phyloP scores from a whole-genome alignment of 1,140 invertebrate species.

The Drosophila melanica region DNA sequence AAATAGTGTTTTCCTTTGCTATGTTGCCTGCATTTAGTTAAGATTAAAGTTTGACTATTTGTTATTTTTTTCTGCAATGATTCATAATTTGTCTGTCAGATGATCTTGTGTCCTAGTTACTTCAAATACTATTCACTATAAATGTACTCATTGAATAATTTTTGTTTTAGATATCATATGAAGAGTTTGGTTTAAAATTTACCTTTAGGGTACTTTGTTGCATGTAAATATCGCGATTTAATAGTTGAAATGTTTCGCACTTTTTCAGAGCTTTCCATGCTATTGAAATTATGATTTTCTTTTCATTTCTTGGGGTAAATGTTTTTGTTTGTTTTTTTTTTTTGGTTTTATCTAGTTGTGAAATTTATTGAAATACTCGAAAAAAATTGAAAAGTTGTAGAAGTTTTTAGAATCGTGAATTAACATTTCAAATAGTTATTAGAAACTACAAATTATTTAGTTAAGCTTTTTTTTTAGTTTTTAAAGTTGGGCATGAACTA shows the following conservation, averaged over 20 bases:
- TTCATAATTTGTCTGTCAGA: conserved; percentile 16
- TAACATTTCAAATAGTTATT: background rate
- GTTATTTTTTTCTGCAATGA: conserved; percentile 39
- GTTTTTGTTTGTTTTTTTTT: conserved; percentile 2
- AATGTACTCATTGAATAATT: conserved; percentile 51
- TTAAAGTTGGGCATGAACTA: conserved; percentile 33
- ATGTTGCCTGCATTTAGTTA: conserved; percentile 37
- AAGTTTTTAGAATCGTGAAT: background rate
- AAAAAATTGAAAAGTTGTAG: background rate
- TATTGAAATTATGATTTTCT: conserved; percentile 8
- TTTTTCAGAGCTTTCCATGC: conserved; percentile 5
- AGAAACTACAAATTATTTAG: conserved; percentile 12
- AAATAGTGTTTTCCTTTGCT: conserved; percentile 63
- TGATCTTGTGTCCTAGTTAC: conserved; percentile 49
- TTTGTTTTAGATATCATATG: conserved; percentile 45
- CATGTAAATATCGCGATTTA: conserved; percentile 23
- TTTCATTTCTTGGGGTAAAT: conserved; percentile 1
- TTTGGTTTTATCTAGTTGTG: background rate
- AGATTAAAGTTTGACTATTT: conserved; percentile 43
- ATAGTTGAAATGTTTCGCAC: conserved; percentile 20
- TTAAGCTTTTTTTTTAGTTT: conserved; percentile 7
- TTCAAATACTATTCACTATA: conserved; percentile 58
- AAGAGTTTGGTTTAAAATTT: conserved; percentile 38
- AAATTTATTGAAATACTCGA: background rate
- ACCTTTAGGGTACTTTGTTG: conserved; percentile 27